Evolutionary conservation across 1,140 invertebrate species (phyloP).

Genomic region (Pentalonia nigronervosa): DNA sequence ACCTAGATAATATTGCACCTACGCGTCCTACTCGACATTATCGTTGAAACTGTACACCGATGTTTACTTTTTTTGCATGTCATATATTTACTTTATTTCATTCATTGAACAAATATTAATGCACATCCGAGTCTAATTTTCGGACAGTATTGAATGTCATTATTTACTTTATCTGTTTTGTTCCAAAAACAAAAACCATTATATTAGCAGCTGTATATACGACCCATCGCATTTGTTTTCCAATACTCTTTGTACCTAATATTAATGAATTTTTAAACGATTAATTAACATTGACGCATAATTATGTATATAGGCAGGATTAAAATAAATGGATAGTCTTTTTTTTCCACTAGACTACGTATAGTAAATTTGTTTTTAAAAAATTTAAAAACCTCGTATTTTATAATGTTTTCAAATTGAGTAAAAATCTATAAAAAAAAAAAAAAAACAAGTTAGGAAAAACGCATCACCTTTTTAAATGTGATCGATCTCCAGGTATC

Average conservation of each 20-base stretch:
- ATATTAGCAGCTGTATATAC: not conserved
- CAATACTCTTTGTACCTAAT: not conserved
- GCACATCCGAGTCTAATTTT: not conserved
- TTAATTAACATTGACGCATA: not conserved
- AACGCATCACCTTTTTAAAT: not conserved
- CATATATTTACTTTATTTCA: not conserved
- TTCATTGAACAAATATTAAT: constrained; percentile 14
- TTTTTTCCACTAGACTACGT: not conserved
- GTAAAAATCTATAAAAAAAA: not conserved
- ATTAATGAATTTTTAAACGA: not conserved
- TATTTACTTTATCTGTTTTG: not conserved
- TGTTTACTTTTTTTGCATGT: not conserved
- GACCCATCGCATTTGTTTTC: not conserved
- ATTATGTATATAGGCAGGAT: not conserved
- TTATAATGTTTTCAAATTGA: not conserved
- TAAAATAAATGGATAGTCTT: not conserved
- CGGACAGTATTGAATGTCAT: not conserved
- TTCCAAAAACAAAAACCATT: not conserved
- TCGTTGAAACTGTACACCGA: not conserved
- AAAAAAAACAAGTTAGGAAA: no score
- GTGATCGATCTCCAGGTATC: not conserved
- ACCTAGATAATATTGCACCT: not conserved
- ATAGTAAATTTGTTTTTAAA: not conserved
- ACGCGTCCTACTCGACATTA: not conserved
- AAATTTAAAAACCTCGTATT: not conserved